A percentile compares a stretch with the other conserved stretches of the same genome.
Conservation (phyloP, 2,888 invertebrate species). For the Pomacea canaliculata region DNA sequence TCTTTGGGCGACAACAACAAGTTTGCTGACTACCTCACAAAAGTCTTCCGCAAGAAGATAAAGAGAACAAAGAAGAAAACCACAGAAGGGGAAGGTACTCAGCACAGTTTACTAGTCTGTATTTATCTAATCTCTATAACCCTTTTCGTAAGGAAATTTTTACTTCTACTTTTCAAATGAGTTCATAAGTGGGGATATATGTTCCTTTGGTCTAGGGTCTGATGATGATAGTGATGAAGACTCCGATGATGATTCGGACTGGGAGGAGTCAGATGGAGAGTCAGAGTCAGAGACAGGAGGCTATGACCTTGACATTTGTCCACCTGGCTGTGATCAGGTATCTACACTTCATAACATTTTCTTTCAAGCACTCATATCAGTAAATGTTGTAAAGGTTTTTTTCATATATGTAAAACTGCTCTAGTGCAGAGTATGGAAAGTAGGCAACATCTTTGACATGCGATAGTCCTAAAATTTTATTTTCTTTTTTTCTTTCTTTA, state of each 20-base stretch:
- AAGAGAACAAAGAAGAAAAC: slow-evolving; percentile 78
- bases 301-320: slow-evolving; percentile 69
- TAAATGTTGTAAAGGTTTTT: too few species aligned
- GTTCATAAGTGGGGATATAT: too few species aligned
- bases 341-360: neutral
- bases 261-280: slow-evolving; percentile 68
- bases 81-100: slow-evolving; percentile 72
- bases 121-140: too few species aligned
- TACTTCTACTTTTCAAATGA: too few species aligned
- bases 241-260: slow-evolving; percentile 66
- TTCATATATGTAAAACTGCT: too few species aligned
- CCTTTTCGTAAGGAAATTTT: too few species aligned
- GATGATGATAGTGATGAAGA: slow-evolving; percentile 69
- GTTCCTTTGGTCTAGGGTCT: slow-evolving; percentile 50
- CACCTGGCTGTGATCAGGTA: slow-evolving; percentile 67
- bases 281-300: slow-evolving; percentile 66
- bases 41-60: slow-evolving; percentile 87
- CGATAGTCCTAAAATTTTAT: too few species aligned
- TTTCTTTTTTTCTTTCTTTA: too few species aligned
- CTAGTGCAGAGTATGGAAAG: too few species aligned
- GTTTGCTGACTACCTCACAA: slow-evolving; percentile 82
- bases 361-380: too few species aligned
- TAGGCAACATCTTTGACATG: too few species aligned
- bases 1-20: slow-evolving; percentile 76
- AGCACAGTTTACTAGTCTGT: too few species aligned